Base-by-base conservation (phyloP, 2,888 invertebrate genomes). In the Falcaria lacertinaria region DNA sequence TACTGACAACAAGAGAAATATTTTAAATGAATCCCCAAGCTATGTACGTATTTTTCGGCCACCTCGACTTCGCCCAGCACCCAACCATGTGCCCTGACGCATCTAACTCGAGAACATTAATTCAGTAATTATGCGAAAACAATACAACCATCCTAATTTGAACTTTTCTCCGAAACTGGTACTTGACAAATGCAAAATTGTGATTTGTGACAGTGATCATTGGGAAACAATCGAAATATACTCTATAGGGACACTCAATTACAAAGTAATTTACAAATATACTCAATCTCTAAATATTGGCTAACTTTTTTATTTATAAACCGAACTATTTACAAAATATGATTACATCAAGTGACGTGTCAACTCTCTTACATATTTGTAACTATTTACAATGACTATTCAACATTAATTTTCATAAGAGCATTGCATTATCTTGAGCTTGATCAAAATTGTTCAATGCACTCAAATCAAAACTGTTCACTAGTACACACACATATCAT, bases 371-470 rank as follows among this genome's bases (percentile, higher is more conserved):
- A 84, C 73, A 77, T 69, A 78, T 74, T 76, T 78, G 75, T 82
- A 80, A 70, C 72, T 89, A 90, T 89, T 80, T 89, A 90, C 89
- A 90, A 77, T 87, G 81, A 88, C 88, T 89, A 87, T 77, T 76
- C 77, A 78, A 84, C 72, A 80, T 75, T 80, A 75, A 77, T 76
- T 69, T 65, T 58, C 28, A 11, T 77, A 80, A 80, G 86, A 88
- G 86, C 86, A 87, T 89, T 87, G 84, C 78, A 80, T 80, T 78
- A 68, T 66, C 66, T 72, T 86, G 80, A 86, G 81, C 83, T 85
- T 85, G 80, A 85, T 85, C 83, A 81, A 81, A 79, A 68, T 74
- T 80, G 79, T 77, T 74, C 76, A 77, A 85, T 82, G 82, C 86
- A 86, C 84, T 76, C 73, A 64, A 65, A 63, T 69, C 59, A 64